Percentiles rank a stretch among this genome's conserved stretches.
Evolutionary conservation across 2,113 vertebrate species (phyloP).

Genomic region (Cygnus buccinator): DNA sequence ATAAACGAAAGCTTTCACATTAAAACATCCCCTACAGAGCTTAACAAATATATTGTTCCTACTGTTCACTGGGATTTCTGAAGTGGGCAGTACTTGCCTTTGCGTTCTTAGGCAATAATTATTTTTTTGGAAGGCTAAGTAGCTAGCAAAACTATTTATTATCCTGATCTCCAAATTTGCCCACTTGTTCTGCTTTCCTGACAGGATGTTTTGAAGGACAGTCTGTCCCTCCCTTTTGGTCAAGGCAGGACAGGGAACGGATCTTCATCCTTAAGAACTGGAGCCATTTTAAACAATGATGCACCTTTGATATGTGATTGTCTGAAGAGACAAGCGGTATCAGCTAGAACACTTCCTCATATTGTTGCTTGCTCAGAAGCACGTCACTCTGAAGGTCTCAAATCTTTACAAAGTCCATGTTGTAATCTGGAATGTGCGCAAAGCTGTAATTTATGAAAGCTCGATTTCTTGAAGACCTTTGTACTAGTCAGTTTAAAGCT

Average conservation of each 20-base stretch:
- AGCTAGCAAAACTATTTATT: constrained; percentile 25
- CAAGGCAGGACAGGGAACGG: constrained; percentile 33
- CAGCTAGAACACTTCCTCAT: constrained; percentile 25
- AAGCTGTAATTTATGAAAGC: neutral
- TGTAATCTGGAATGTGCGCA: constrained; percentile 14
- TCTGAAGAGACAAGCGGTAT: constrained; percentile 19
- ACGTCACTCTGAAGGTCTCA: neutral
- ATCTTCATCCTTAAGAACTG: constrained; percentile 49
- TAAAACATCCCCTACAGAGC: neutral
- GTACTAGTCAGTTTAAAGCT: neutral
- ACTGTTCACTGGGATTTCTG: neutral
- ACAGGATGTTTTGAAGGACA: constrained; percentile 68
- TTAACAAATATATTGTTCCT: neutral
- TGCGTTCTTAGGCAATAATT: fast-evolving
- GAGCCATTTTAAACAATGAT: constrained; percentile 62
- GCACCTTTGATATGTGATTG: constrained; percentile 47
- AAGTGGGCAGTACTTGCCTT: neutral
- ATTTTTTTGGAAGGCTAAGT: neutral
- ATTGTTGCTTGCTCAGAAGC: constrained; percentile 34
- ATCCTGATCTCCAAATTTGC: constrained; percentile 37
- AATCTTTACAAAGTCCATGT: constrained; percentile 51
- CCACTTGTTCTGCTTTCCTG: constrained; percentile 36
- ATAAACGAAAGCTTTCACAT: neutral
- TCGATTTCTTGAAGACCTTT: constrained; percentile 41
- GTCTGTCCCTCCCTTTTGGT: constrained; percentile 48